Evolutionary conservation across 2,113 vertebrate genomes (phyloP), one percentile per base, ranked within the genome.

Genomic region (Fregetta grallaria): DNA sequence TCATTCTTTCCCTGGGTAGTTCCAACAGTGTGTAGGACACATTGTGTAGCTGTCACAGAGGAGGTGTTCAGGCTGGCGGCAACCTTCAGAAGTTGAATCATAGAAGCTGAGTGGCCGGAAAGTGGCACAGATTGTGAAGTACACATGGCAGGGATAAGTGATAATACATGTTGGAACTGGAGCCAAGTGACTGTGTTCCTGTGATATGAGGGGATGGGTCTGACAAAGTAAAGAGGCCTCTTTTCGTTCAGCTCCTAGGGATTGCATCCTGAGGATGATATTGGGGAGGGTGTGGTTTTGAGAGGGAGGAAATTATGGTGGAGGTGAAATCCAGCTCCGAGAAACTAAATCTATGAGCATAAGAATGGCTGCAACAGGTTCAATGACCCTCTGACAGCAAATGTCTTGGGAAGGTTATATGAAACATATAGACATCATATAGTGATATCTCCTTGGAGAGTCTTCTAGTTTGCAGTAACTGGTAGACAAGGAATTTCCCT

Each of bases 61-160:
- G 56, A 95, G 77, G 84, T 5, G 3, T 55, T 85, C 58, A 73
- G 88, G 30, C 86, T 91, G 58, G 62, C 18, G 11, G 70, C 38
- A 79, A 14, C 40, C 87, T 91, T 95, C 73, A 94, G 70, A 91
- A 87, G 53, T 38, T 91, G 96, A 97, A 53, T 90, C 86, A 87
- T 3, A 85, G 77, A 91, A 88, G 70, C 85, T 90, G 78, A 95
- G 78, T 94, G 96, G 78, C 78, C 22, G 9, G 92, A 86, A 96
- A 93, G 29, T 90, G 74, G 42, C 62, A 89, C 62, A 92, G 71
- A 92, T 76, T 92, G 77, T 90, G 58, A 91, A 89, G n/a, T 42
- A 62, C n/a, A 85, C 84, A 52, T 66, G 86, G 84, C 74, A 86
- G n/a, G 62, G 44, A 36, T 65, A 94, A 88, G 55, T 88, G 92